Conservation (phyloP, 2,113 vertebrate species). For the Triplophysa dalaica region DNA sequence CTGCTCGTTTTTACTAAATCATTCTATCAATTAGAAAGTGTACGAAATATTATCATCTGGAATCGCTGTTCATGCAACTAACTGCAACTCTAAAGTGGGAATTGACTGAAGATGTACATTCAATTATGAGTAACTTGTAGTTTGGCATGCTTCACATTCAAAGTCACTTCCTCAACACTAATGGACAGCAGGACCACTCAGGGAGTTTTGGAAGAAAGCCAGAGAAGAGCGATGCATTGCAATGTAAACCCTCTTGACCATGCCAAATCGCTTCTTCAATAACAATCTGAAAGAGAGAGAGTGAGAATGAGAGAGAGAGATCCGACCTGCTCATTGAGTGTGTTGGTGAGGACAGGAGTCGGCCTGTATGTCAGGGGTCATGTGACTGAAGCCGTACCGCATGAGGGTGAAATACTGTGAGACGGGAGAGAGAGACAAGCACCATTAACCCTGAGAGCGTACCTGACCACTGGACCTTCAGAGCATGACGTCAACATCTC, state of each 20-base stretch:
- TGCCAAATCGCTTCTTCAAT: not conserved
- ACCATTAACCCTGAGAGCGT: constrained; percentile 66
- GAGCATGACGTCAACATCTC: constrained; percentile 5
- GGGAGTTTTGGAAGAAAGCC: not conserved
- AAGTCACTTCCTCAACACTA: too few relatives aligned
- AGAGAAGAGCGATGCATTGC: too few relatives aligned
- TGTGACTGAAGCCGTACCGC: constrained; percentile 5
- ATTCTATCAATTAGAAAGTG: too few relatives aligned
- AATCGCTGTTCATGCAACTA: too few relatives aligned
- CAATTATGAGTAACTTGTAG: too few relatives aligned
- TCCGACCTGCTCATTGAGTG: constrained; percentile 30
- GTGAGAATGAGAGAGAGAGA: constrained; percentile 36
- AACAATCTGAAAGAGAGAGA: constrained; percentile 40
- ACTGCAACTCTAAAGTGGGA: too few relatives aligned
- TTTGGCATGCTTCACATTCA: too few relatives aligned
- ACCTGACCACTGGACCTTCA: constrained; percentile 53
- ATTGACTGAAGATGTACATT: too few relatives aligned
- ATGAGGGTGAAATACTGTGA: constrained; percentile 39
- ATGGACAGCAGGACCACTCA: not conserved
- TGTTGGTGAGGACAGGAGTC: constrained; percentile 36
- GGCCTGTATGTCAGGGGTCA: constrained; percentile 41
- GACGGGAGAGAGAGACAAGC: constrained; percentile 60
- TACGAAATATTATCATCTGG: too few relatives aligned
- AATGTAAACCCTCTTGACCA: not conserved
- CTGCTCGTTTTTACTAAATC: too few relatives aligned